A percentile compares a stretch with the other conserved stretches of the same genome.
phyloP scores from a whole-genome alignment of 2,113 vertebrate genomes.

The Macquaria australasica region DNA sequence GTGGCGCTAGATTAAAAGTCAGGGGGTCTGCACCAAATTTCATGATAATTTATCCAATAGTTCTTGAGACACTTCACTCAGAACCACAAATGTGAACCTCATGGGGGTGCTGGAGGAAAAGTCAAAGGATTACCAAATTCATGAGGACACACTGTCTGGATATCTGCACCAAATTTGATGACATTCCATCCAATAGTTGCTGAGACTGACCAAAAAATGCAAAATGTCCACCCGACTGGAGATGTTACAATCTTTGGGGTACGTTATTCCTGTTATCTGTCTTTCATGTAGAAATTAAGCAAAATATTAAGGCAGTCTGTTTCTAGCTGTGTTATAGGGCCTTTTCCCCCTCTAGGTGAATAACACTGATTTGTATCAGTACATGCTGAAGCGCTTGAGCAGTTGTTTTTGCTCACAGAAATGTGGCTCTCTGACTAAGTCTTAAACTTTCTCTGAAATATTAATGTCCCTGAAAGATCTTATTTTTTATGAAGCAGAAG shows the following conservation, averaged over 20 bases:
- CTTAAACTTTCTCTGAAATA: slow-evolving; percentile 76
- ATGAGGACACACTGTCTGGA: background rate
- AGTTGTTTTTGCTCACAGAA: slow-evolving; percentile 52
- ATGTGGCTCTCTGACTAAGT: slow-evolving; percentile 34
- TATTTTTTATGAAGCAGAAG: slow-evolving; percentile 65
- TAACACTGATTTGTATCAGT: slow-evolving; percentile 47
- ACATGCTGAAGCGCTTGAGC: slow-evolving; percentile 12
- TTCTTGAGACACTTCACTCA: background rate
- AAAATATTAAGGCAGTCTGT: slow-evolving; percentile 37
- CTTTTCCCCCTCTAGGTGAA: slow-evolving; percentile 27
- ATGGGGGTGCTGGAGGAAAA: background rate
- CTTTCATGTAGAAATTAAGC: slow-evolving; percentile 13
- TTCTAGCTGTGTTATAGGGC: slow-evolving; percentile 14
- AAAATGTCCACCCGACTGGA: background rate
- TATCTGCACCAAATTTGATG: background rate
- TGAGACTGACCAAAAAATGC: background rate
- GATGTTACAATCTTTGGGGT: slow-evolving; percentile 7
- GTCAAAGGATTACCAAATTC: background rate
- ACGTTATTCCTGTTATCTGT: background rate
- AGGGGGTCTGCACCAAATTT: no score
- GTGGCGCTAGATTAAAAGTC: no score
- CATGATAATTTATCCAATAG: background rate
- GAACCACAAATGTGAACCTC: background rate
- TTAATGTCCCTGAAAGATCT: slow-evolving; percentile 71
- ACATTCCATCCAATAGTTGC: background rate